Evolutionary conservation across 2,797 vertebrate species (phyloP).

Genomic region (Denticeps clupeoides): DNA sequence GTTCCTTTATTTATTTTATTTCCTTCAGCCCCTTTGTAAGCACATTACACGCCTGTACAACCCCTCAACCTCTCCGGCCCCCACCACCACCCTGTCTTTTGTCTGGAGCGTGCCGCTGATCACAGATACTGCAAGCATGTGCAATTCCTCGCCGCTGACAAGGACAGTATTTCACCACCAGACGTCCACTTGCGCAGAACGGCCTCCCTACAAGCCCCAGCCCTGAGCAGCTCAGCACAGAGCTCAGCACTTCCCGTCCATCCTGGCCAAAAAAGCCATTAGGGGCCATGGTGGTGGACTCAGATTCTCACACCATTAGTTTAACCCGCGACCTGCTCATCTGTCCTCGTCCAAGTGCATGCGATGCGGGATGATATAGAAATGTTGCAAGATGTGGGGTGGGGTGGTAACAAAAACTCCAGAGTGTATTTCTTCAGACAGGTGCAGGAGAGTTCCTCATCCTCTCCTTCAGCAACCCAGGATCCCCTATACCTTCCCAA

Average conservation of each 20-base stretch:
- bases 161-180: slow-evolving; percentile 12
- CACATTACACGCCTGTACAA: slow-evolving; percentile 2
- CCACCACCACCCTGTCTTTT: slow-evolving; percentile 7
- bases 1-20: slow-evolving; percentile 32
- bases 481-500: slow-evolving; percentile 62
- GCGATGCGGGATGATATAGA: too few relatives aligned
- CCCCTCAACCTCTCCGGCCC: neutral
- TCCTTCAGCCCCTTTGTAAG: slow-evolving; percentile 4
- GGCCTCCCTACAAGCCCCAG: slow-evolving; percentile 1
- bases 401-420: too few relatives aligned
- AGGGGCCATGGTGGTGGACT: neutral
- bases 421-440: too few relatives aligned
- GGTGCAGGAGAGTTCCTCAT: slow-evolving; percentile 10
- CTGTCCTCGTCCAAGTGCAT: slow-evolving; percentile 10
- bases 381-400: too few relatives aligned
- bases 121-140: slow-evolving; percentile 13
- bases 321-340: slow-evolving; percentile 12
- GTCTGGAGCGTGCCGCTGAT: slow-evolving; percentile 11
- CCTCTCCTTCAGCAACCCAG: slow-evolving; percentile 27
- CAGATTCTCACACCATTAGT: slow-evolving; percentile 3
- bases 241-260: neutral
- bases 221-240: neutral
- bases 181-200: slow-evolving; percentile 9
- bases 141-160: slow-evolving; percentile 12
- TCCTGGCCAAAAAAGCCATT: neutral